Evolutionary conservation across 2,888 invertebrate species (phyloP), one percentile per base, ranked within the genome.

Genomic region (Drepanosiphum platanoidis): DNA sequence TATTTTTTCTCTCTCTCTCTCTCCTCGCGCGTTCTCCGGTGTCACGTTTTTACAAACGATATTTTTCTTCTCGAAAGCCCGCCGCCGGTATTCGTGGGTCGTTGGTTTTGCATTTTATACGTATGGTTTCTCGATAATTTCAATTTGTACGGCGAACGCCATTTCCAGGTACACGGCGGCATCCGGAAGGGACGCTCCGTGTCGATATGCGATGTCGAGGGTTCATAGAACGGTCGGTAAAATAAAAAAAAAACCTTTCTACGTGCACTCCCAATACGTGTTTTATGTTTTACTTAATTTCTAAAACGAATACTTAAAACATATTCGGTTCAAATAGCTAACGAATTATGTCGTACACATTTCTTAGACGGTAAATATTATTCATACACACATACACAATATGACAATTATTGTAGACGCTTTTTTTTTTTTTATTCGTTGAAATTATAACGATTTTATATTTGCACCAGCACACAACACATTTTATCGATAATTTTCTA

Each of bases 21-120:
- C 5, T 7, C 30, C 9, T 66, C 11, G 32, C 34, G 27, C 32
- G 32, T 66, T 22, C 15, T 30, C 3, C 58, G n/a, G n/a, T 22
- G 77, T 61, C 77, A 77, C 61, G 27, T 61, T 61, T 77, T 77
- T 22, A 39, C 27, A 77, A 36, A 77, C 36, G 36, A 36, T 77
- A 77, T 77, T 39, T 77, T 39, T 34, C 52, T 13, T 7, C 13
- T 34, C n/a, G 22, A 74, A 74, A n/a, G 42, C 32, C 15, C 32
- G 74, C 15, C 32, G 74, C 22, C 22, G 52, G 22, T 52, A 52
- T 52, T 52, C 18, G 52, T 52, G 52, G 52, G 52, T 52, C 52
- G 52, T 18, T 52, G 52, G 52, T 52, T 18, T 22, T 22, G 22
- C 52, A 22, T 22, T 22, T 52, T 7, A 3, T 52, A 52, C 7